Conservation (phyloP, 2,888 invertebrate species). For the Epinotia demarniana region DNA sequence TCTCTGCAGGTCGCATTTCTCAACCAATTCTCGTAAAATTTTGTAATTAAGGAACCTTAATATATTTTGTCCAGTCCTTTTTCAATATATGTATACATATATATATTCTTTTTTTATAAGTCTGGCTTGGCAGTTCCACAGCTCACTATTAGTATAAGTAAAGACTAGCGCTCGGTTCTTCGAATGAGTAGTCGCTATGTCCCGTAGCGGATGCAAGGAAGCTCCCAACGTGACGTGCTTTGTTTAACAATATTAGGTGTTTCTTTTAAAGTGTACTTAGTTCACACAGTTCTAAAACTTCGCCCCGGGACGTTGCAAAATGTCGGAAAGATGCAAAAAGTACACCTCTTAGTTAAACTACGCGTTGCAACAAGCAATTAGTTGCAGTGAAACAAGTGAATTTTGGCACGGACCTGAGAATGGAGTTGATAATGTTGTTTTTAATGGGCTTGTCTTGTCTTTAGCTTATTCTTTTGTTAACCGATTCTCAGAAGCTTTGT, state of each 20-base stretch:
- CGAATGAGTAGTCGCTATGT: conserved; percentile 43
- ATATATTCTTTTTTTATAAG: too few species aligned
- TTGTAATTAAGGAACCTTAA: too few species aligned
- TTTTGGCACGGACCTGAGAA: conserved; percentile 17
- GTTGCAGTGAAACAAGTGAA: conserved; percentile 22
- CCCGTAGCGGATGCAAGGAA: conserved; percentile 52
- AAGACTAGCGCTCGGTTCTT: conserved; percentile 3
- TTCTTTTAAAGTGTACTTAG: conserved; percentile 46
- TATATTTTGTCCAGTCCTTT: too few species aligned
- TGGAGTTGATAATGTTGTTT: conserved; percentile 25
- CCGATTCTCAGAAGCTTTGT: too few species aligned
- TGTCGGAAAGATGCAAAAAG: conserved; percentile 39
- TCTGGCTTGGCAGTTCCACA: too few species aligned
- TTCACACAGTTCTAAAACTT: conserved; percentile 32
- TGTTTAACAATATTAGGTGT: conserved; percentile 53
- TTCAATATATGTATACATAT: too few species aligned
- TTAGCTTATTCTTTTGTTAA: background rate
- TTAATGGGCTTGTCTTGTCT: conserved; percentile 10
- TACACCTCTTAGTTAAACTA: conserved; percentile 8
- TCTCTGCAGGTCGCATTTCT: too few species aligned
- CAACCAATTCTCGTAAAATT: too few species aligned
- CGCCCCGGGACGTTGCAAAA: conserved; percentile 10
- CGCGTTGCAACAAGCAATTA: conserved; percentile 36
- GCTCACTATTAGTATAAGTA: too few species aligned
- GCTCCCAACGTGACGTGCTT: conserved; percentile 55